Percentiles rank a stretch among this genome's conserved stretches.
Conservation (phyloP, 2,888 invertebrate genomes). For the Drosophila paramelanica region DNA sequence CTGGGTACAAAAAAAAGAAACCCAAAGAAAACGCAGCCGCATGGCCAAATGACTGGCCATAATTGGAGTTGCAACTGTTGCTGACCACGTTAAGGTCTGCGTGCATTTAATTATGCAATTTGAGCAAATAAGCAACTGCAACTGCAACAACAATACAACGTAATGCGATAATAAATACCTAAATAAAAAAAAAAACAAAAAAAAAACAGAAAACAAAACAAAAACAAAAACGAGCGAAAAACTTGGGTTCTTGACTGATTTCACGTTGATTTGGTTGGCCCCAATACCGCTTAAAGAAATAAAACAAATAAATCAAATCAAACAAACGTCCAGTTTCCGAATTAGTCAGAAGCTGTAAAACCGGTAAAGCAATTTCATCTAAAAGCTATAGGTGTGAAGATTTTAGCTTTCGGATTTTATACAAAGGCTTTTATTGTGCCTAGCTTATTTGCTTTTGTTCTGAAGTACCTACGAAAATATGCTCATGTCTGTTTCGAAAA, state of each 20-base stretch:
- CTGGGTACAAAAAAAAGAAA: constrained; percentile 36
- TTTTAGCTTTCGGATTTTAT: constrained; percentile 7
- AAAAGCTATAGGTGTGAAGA: constrained; percentile 54
- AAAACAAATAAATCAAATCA: constrained; percentile 19
- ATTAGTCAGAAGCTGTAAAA: constrained; percentile 63
- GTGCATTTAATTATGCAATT: constrained; percentile 80
- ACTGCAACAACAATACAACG: constrained; percentile 24
- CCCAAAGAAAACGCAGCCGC: constrained; percentile 55
- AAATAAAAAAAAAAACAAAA: too few species aligned
- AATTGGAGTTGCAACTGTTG: constrained; percentile 61
- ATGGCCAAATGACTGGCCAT: constrained; percentile 66
- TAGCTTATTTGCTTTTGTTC: constrained; percentile 4
- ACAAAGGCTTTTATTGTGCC: constrained; percentile 51
- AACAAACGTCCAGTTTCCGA: constrained; percentile 30
- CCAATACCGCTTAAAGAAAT: constrained; percentile 52
- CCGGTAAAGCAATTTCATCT: constrained; percentile 52
- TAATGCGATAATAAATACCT: background rate
- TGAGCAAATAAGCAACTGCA: constrained; percentile 67
- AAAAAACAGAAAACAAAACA: background rate
- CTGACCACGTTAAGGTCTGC: constrained; percentile 68
- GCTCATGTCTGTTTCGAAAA: background rate
- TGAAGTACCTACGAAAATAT: background rate
- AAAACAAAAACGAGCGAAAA: background rate
- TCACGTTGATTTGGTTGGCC: constrained; percentile 43
- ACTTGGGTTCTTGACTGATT: constrained; percentile 55